Evolutionary conservation across 2,797 vertebrate species (phyloP), one percentile per base, ranked within the genome.

Genomic region (Silurus lanzhouensis): DNA sequence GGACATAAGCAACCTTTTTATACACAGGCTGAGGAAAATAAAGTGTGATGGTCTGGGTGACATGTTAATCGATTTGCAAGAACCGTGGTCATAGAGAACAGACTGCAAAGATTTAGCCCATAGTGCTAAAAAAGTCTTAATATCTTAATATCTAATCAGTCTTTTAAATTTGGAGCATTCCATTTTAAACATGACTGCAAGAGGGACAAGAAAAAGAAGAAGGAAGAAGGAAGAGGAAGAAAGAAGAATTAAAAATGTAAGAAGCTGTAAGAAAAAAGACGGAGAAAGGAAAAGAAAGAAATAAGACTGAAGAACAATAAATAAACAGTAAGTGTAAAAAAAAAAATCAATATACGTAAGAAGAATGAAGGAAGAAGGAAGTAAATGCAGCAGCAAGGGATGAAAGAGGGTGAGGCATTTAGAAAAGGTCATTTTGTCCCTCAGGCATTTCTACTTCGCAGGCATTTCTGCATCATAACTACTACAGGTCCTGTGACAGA

Each of bases 41-140:
- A 90, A 93, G 89, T 94, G 88, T 91, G 93, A 96, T 95, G 95
- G 90, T 19, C 89, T 71, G 81, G 86, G 92, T 92, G 92, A 92
- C 92, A 92, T 87, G 88, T 90, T 94, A 94, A 95, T 89, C 93
- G 92, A 91, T 94, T 95, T 94, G 94, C 93, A 94, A 87, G 91
- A 90, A 89, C 63, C 63, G 5, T 81, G 92, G 89, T 84, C 90
- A 92, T 60, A 19, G 60, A 71, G 74, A 63, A 27, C 76, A 61
- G 76, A 31, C 22, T 38, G 58, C 25, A n/a, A 3, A 9, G 57
- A 77, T 38, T 66, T 64, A 22, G 25, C 58, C 48, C 61, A 6
- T 60, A 17, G 8, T 66, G 20, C 52, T 22, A n/a, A 6, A 19
- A 20, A 22, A 71, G 2, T 31, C 31, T 31, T 31, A 70, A 6